Evolutionary conservation across 1,140 invertebrate species (phyloP).

Genomic region (Tetramorium parvispinum): DNA sequence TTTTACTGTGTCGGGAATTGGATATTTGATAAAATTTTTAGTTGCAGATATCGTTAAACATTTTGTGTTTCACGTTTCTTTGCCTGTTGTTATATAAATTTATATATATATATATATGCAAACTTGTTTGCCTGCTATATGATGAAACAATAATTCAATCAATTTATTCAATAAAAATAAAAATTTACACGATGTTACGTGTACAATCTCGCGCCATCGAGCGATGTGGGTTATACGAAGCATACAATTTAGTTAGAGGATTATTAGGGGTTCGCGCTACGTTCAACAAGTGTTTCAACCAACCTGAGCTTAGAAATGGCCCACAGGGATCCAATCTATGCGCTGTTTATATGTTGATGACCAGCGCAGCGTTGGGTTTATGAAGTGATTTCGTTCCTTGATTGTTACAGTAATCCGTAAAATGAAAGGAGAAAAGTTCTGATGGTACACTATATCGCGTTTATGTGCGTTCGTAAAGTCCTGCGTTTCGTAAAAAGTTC

Average conservation of each 20-base stretch:
- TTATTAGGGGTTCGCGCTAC: slow-evolving; percentile 53
- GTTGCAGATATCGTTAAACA: neutral
- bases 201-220: slow-evolving; percentile 16
- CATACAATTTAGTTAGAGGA: slow-evolving; percentile 52
- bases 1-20: neutral
- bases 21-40: neutral
- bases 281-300: slow-evolving; percentile 59
- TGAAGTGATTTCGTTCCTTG: slow-evolving; percentile 34
- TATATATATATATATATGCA: neutral
- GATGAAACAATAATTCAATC: slow-evolving; percentile 7
- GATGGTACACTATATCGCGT: neutral
- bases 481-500: neutral
- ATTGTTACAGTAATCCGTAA: neutral
- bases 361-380: neutral
- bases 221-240: slow-evolving; percentile 38
- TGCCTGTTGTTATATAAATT: neutral
- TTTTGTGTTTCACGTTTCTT: neutral
- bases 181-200: slow-evolving; percentile 23
- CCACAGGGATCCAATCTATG: slow-evolving; percentile 52
- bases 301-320: slow-evolving; percentile 55
- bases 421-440: neutral
- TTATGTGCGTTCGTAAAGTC: neutral
- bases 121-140: neutral
- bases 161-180: slow-evolving; percentile 16
- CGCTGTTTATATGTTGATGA: slow-evolving; percentile 58